Percentiles rank a stretch among this genome's conserved stretches.
Conservation (phyloP, 2,888 invertebrate genomes). For the Eilema sororculum region DNA sequence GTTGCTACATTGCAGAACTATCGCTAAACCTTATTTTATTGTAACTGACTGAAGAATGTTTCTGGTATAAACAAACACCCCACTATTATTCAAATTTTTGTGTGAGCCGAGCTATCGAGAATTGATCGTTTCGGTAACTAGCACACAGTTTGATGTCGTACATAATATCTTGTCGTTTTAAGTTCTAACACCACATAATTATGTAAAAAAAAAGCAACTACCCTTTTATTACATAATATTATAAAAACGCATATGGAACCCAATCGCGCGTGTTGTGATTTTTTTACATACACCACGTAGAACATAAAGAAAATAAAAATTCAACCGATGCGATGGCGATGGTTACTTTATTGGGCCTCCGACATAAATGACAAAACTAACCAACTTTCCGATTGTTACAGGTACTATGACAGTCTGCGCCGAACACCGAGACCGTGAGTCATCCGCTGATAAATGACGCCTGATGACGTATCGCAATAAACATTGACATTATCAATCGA, state of each 20-base stretch:
- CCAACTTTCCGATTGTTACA: constrained; percentile 75
- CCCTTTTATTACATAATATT: no score
- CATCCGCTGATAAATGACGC: constrained; percentile 71
- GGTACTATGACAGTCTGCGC: constrained; percentile 82
- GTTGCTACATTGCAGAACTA: constrained; percentile 2
- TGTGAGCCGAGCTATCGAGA: background rate
- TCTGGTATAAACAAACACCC: background rate
- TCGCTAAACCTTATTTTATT: background rate
- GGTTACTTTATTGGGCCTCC: constrained; percentile 2
- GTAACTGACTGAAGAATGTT: background rate
- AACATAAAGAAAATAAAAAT: background rate
- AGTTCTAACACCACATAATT: no score
- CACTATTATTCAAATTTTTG: background rate
- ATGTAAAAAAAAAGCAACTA: no score
- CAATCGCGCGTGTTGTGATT: no score
- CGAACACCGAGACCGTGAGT: constrained; percentile 79
- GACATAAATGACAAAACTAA: constrained; percentile 44
- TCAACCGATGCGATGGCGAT: no score
- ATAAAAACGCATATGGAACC: no score
- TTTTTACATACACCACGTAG: no score
- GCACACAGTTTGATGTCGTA: background rate
- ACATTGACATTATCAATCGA: constrained; percentile 53
- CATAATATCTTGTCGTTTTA: background rate
- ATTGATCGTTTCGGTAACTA: constrained; percentile 1
- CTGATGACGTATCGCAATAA: constrained; percentile 63